Conservation (phyloP, 2,113 vertebrate genomes). For the Coreoperca whiteheadi region DNA sequence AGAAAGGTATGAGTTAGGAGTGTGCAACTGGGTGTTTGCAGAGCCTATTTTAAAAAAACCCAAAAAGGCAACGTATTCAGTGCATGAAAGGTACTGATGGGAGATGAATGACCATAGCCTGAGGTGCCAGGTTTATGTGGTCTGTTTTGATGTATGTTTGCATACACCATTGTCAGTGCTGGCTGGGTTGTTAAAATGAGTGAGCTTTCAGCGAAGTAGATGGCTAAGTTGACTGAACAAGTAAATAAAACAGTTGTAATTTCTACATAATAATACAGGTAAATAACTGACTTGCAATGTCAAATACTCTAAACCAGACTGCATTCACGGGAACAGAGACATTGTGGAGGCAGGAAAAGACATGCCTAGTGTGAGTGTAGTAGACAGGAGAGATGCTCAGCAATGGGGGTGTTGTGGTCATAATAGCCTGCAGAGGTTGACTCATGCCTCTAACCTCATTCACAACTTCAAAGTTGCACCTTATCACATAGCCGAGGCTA, state of each 20-base stretch:
- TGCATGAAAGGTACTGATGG: not conserved
- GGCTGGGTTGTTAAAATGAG: slow-evolving; percentile 27
- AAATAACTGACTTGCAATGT: not conserved
- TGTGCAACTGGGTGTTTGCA: not conserved
- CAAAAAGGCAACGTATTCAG: not conserved
- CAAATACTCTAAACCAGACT: not conserved
- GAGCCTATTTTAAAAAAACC: not conserved
- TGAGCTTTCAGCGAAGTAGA: slow-evolving; percentile 63
- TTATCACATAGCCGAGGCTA: slow-evolving; percentile 56
- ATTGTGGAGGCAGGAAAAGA: slow-evolving; percentile 3
- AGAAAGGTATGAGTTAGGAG: slow-evolving; percentile 10
- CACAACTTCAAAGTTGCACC: slow-evolving; percentile 74
- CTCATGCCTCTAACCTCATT: slow-evolving; percentile 74
- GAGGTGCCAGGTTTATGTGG: slow-evolving; percentile 31
- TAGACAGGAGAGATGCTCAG: slow-evolving; percentile 34
- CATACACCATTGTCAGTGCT: not conserved
- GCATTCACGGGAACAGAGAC: not conserved
- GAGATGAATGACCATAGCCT: slow-evolving; percentile 42
- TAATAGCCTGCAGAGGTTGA: slow-evolving; percentile 64
- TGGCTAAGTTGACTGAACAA: slow-evolving; percentile 23
- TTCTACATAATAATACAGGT: not conserved
- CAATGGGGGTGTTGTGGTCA: slow-evolving; percentile 31
- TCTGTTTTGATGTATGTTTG: slow-evolving; percentile 16
- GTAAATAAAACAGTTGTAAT: not conserved
- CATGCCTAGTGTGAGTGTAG: slow-evolving; percentile 22